A percentile compares a stretch with the other conserved stretches of the same genome.
Conservation (phyloP, 2,888 invertebrate genomes). For the Pandemis corylana region DNA sequence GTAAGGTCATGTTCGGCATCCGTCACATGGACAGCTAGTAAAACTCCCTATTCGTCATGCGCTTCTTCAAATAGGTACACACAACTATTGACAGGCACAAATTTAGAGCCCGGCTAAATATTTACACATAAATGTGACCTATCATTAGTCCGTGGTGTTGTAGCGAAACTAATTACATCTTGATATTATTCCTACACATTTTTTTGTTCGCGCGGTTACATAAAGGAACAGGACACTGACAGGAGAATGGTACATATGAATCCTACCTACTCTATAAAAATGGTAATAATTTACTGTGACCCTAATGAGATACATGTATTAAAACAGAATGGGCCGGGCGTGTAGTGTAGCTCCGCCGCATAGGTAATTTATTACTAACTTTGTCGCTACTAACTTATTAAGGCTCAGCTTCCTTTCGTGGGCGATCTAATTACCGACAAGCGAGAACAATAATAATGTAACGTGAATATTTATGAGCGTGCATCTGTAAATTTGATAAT, state of each 20-base stretch:
- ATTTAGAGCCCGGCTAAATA: slow-evolving; percentile 48
- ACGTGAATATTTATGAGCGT: slow-evolving; percentile 81
- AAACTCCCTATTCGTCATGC: slow-evolving; percentile 73
- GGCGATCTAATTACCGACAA: slow-evolving; percentile 84
- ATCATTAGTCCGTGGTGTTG: slow-evolving; percentile 6
- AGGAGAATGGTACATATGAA: slow-evolving; percentile 34
- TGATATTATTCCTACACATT: slow-evolving; percentile 24
- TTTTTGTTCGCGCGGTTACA: neutral
- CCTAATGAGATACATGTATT: slow-evolving; percentile 66
- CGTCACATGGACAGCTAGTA: slow-evolving; percentile 73
- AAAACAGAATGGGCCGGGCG: slow-evolving; percentile 56
- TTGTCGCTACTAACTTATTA: slow-evolving; percentile 76
- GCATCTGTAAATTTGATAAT: slow-evolving; percentile 76
- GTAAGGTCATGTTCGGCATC: slow-evolving; percentile 77
- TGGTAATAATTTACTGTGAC: slow-evolving; percentile 51
- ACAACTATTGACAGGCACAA: slow-evolving; percentile 64
- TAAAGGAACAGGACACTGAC: slow-evolving; percentile 35
- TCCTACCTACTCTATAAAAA: slow-evolving; percentile 38
- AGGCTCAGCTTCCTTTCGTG: slow-evolving; percentile 75
- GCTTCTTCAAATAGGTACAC: slow-evolving; percentile 54
- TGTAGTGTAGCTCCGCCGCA: slow-evolving; percentile 53
- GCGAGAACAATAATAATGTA: slow-evolving; percentile 79
- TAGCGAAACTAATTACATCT: neutral
- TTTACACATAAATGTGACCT: slow-evolving; percentile 42
- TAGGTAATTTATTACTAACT: slow-evolving; percentile 73